Conservation (phyloP, 2,888 invertebrate genomes). For the Erpobdella octoculata region DNA sequence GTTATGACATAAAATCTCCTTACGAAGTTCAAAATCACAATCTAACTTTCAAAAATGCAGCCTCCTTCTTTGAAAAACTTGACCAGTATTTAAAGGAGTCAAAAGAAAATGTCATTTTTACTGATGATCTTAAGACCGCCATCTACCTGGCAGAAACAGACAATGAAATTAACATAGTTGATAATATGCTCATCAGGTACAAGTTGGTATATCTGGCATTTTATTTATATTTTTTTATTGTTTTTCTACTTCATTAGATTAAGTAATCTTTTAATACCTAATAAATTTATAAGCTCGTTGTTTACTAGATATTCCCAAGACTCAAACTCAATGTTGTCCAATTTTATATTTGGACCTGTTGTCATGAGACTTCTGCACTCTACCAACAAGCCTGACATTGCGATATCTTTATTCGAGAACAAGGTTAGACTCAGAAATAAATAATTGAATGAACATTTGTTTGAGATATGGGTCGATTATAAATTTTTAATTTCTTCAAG, state of each 20-base stretch:
- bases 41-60: slow-evolving; percentile 53
- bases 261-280: no score
- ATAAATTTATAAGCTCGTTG: no score
- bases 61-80: slow-evolving; percentile 68
- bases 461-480: background rate
- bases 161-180: slow-evolving; percentile 61
- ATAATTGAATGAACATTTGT: background rate
- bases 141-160: slow-evolving; percentile 63
- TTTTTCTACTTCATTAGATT: no score
- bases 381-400: slow-evolving; percentile 64
- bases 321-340: no score
- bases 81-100: slow-evolving; percentile 57
- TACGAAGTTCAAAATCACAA: background rate
- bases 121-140: slow-evolving; percentile 77
- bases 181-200: slow-evolving; percentile 66
- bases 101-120: slow-evolving; percentile 65
- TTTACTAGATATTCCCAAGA: no score
- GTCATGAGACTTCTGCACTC: slow-evolving; percentile 70
- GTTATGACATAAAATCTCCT: background rate
- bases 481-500: slow-evolving; percentile 8
- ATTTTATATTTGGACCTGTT: slow-evolving; percentile 72
- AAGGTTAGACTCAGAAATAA: slow-evolving; percentile 48
- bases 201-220: no score
- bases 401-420: slow-evolving; percentile 52
- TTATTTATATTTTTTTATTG: no score